These are phyloP conservation scores for Lamellibrachia satsuma DNA, from an alignment of 2,888 invertebrate species.

Conservation along the genomic window DNA sequence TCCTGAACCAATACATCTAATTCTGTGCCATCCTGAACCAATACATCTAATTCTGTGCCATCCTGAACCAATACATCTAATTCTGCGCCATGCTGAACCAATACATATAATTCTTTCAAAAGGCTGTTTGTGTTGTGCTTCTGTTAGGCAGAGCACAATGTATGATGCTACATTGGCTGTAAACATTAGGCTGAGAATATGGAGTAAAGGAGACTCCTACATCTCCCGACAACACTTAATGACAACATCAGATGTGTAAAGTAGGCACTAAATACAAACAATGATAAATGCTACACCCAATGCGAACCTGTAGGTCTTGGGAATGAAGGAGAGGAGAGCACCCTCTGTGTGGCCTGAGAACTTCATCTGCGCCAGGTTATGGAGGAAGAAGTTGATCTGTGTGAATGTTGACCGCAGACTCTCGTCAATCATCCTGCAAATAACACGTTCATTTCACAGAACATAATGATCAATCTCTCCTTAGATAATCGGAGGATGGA, in stretches of 20 bases:
- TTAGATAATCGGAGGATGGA: no score
- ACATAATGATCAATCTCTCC: no score
- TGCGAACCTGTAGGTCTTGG: slow-evolving; percentile 85
- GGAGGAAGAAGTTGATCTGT: slow-evolving; percentile 97
- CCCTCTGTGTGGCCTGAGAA: slow-evolving; percentile 79
- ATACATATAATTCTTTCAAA: background rate
- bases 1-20: no score
- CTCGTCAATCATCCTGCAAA: slow-evolving; percentile 83
- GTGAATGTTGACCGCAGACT: slow-evolving; percentile 93
- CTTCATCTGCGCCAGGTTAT: slow-evolving; percentile 91
- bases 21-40: no score
- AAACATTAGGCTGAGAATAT: background rate
- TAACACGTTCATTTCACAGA: background rate
- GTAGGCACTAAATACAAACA: background rate
- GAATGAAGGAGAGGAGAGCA: slow-evolving; percentile 86
- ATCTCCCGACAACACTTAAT: no score
- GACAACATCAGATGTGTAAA: no score
- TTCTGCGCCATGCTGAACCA: background rate
- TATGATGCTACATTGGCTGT: no score
- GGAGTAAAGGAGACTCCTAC: no score
- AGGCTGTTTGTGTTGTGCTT: no score
- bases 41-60: no score
- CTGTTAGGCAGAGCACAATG: no score
- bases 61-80: no score
- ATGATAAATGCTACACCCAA: background rate